phyloP scores from a whole-genome alignment of 2,888 invertebrate genomes.

The Campoplex nolae region DNA sequence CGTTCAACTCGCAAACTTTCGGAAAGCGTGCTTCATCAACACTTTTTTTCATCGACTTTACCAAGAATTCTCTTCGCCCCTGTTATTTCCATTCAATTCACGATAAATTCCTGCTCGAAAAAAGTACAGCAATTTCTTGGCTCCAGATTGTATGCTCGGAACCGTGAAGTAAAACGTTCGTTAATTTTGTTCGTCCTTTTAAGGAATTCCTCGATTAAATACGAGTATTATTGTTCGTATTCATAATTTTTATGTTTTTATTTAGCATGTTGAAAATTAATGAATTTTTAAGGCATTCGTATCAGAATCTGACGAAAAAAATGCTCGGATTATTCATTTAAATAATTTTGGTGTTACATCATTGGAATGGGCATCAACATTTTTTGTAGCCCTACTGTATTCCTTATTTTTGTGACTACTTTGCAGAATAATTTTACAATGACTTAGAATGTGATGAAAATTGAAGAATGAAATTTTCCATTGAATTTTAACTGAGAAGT shows the following conservation, averaged over 20 bases:
- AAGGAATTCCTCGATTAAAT: neutral
- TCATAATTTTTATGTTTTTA: neutral
- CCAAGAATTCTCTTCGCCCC: neutral
- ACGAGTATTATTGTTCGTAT: neutral
- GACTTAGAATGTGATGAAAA: neutral
- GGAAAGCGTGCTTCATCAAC: conserved; percentile 47
- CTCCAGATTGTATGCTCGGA: neutral
- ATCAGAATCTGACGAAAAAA: neutral
- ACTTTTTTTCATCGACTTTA: conserved; percentile 12
- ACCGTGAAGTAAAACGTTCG: neutral
- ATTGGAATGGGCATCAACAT: neutral
- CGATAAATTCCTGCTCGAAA: neutral
- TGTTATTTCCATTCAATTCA: neutral
- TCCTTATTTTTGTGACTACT: neutral
- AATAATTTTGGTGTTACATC: neutral
- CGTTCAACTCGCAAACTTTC: conserved; percentile 21
- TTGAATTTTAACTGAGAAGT: neutral
- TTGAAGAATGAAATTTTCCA: neutral
- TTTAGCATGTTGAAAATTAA: neutral
- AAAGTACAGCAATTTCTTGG: neutral
- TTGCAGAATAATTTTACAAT: neutral
- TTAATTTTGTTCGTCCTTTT: neutral
- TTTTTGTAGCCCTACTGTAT: neutral
- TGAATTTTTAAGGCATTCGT: neutral
- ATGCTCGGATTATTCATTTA: neutral